Base-by-base conservation (phyloP, 2,797 vertebrate genomes). In the Pteropus rufus region DNA sequence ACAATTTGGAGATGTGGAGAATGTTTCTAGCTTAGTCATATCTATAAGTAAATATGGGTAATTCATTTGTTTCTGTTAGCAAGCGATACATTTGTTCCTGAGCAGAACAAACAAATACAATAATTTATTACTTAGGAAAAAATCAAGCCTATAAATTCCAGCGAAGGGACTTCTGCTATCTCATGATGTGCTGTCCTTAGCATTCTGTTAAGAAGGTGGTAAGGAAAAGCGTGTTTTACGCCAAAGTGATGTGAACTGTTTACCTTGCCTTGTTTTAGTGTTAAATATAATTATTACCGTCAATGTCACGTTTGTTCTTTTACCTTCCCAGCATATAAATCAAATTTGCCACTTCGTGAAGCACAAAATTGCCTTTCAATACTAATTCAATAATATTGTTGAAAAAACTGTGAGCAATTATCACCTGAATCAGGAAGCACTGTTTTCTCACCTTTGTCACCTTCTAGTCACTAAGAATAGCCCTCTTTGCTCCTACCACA, bases 321-420 rank as follows among this genome's bases (percentile, higher is more conserved):
- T 95, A 96, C 95, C 97, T 98, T 97, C 67, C 95, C 84, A 93
- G 96, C 8, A 15, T 97, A 97, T 92, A 95, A 98, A 98, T 98
- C 97, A 97, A 98, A 98, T 98, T 98, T 98, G 97, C 93, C 75
- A 98, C 97, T 98, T 98, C 96, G 93, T 89, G 86, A 97, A 98
- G 98, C 98, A 98, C 34, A 96, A 98, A 98, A 98, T 98, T 94
- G 97, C 97, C 97, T 98, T 98, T 98, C 98, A 98, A 97, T 98
- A 98, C 97, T 97, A 98, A 98, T 98, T 98, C 97, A 98, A 96
- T 98, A 98, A 95, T 96, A 97, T 83, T 82, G 60, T 93, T 84
- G 60, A 96, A 93, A 97, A 98, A 98, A 89, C 76, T 97, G 64
- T 81, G 91, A 97, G 95, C 95, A 98, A 98, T 98, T 98, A 98